A percentile compares a stretch with the other conserved stretches of the same genome.
Evolutionary conservation across 2,888 invertebrate species (phyloP).

Genomic region (Brachycybe producta): DNA sequence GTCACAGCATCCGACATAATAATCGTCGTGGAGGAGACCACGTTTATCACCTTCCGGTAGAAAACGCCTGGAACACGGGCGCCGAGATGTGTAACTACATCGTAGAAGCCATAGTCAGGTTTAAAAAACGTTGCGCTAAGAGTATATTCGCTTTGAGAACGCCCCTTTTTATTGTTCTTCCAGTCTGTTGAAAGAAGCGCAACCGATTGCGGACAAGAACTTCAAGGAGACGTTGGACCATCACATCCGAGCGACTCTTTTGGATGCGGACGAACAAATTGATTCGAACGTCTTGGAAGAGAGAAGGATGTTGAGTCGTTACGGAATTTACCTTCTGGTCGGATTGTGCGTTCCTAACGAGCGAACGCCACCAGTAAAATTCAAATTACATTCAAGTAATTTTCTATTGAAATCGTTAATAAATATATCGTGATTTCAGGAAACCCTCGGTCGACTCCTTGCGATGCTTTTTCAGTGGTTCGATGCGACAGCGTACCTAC

Average conservation of each 20-base stretch:
- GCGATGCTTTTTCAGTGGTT: constrained; percentile 99
- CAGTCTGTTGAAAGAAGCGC: constrained; percentile 76
- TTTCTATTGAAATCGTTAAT: background rate
- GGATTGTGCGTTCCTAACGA: constrained; percentile 54
- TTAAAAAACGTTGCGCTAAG: constrained; percentile 19
- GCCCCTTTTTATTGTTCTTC: background rate
- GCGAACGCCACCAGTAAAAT: constrained; percentile 35
- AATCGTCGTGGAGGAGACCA: constrained; percentile 76
- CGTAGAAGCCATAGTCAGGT: constrained; percentile 88
- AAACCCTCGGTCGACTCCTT: constrained; percentile 68
- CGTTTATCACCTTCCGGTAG: constrained; percentile 73
- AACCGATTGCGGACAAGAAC: constrained; percentile 53
- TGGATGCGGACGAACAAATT: constrained; percentile 26
- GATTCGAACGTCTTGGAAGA: constrained; percentile 72
- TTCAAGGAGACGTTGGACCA: constrained; percentile 34
- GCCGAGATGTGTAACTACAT: constrained; percentile 83
- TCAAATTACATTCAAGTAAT: background rate
- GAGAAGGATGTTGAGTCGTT: constrained; percentile 75
- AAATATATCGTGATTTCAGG: constrained; percentile 26
- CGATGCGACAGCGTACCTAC: constrained; percentile 91
- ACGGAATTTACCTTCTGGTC: constrained; percentile 94
- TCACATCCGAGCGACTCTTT: constrained; percentile 22
- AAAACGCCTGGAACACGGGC: constrained; percentile 78
- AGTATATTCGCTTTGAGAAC: background rate
- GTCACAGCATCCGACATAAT: constrained; percentile 78